Conservation (phyloP, 2,113 vertebrate genomes). For the Neogale vison region DNA sequence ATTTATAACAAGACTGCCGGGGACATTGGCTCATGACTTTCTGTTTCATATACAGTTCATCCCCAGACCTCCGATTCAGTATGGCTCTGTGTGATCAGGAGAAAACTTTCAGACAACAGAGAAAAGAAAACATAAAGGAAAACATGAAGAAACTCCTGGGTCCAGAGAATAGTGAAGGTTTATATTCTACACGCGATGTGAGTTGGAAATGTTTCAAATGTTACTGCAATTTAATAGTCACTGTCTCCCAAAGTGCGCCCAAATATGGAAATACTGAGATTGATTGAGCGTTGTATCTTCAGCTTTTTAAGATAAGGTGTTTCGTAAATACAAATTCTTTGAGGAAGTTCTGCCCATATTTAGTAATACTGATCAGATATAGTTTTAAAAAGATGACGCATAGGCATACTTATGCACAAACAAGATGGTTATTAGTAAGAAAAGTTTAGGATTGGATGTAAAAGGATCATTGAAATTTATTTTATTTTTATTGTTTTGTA, state of each 20-base stretch:
- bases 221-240: neutral
- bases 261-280: neutral
- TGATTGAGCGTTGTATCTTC: neutral
- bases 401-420: neutral
- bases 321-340: neutral
- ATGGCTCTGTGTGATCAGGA: constrained; percentile 95
- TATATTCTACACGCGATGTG: constrained; percentile 90
- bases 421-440: neutral
- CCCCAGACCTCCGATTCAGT: constrained; percentile 94
- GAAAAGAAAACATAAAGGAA: constrained; percentile 90
- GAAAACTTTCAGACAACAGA: constrained; percentile 91
- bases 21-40: neutral
- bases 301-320: neutral
- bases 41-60: constrained; percentile 85
- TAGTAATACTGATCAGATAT: neutral
- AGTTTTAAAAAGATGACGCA: neutral
- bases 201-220: constrained; percentile 63
- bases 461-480: neutral
- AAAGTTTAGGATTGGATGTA: neutral
- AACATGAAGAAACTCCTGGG: constrained; percentile 93
- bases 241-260: neutral
- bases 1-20: neutral
- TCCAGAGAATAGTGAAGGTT: constrained; percentile 87
- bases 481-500: neutral
- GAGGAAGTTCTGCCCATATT: neutral